Conservation (phyloP, 2,888 invertebrate genomes). For the Cosmia pyralina region DNA sequence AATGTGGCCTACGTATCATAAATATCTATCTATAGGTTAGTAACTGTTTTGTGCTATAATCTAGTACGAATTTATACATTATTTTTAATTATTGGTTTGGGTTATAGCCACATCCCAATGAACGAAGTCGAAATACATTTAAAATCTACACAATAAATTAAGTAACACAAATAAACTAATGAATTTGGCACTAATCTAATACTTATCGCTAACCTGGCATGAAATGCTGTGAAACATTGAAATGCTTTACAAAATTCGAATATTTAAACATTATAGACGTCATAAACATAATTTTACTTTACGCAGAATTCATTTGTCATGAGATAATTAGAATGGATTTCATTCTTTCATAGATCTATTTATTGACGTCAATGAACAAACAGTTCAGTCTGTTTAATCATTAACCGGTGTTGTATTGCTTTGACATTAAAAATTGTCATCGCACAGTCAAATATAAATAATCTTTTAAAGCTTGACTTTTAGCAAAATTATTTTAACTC, state of each 20-base stretch:
- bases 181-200: constrained; percentile 88
- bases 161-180: constrained; percentile 81
- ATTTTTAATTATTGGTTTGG: constrained; percentile 5
- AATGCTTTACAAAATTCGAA: constrained; percentile 61
- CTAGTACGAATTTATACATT: not conserved
- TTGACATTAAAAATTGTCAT: constrained; percentile 1
- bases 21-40: constrained; percentile 14
- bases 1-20: constrained; percentile 14
- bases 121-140: constrained; percentile 34
- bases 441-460: not conserved
- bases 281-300: constrained; percentile 21
- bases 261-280: constrained; percentile 25
- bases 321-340: constrained; percentile 22
- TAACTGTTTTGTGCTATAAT: not conserved
- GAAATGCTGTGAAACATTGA: constrained; percentile 72
- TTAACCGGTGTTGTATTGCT: not conserved
- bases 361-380: not conserved
- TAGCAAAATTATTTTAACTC: constrained; percentile 26
- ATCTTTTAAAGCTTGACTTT: constrained; percentile 10
- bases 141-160: constrained; percentile 84
- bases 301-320: constrained; percentile 22
- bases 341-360: constrained; percentile 23
- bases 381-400: not conserved
- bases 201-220: constrained; percentile 72
- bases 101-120: constrained; percentile 38